phyloP scores from a whole-genome alignment of 2,113 vertebrate species.

The Cynocephalus volans region DNA sequence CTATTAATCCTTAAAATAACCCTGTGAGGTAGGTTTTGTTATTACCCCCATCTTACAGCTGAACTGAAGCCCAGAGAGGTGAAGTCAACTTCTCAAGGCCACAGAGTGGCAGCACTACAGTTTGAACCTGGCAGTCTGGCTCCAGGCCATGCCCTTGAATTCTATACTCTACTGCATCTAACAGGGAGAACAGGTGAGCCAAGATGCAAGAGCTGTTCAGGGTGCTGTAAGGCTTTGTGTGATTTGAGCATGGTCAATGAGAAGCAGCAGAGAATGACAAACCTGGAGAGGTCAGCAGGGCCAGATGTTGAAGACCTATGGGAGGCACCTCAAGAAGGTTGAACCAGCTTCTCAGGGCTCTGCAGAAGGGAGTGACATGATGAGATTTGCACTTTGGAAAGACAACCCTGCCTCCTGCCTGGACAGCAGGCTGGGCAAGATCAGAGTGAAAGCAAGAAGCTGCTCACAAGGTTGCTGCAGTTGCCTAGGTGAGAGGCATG shows the following conservation, averaged over 20 bases:
- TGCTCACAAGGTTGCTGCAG: not conserved
- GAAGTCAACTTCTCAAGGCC: not conserved
- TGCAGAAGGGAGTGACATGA: not conserved
- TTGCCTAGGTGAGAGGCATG: accelerated
- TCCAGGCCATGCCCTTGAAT: not conserved
- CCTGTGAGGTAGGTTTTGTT: not conserved
- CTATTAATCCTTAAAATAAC: too few relatives aligned
- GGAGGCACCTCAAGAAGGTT: not conserved
- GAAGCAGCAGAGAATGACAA: not conserved
- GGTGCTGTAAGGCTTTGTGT: not conserved
- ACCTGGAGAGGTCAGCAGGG: not conserved
- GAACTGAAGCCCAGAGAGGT: not conserved
- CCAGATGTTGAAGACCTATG: not conserved
- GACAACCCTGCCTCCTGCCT: too few relatives aligned
- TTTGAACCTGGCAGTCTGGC: not conserved
- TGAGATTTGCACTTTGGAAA: accelerated
- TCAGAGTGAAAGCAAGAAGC: not conserved
- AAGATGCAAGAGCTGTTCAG: not conserved
- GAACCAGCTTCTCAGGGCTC: not conserved
- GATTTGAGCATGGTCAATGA: not conserved
- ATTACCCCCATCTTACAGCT: not conserved
- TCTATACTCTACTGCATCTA: not conserved
- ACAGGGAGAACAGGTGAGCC: not conserved
- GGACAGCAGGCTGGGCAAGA: not conserved
- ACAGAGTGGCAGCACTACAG: too few relatives aligned